Evolutionary conservation across 2,113 vertebrate species (phyloP).

Genomic region (Macheiramphus alcinus): DNA sequence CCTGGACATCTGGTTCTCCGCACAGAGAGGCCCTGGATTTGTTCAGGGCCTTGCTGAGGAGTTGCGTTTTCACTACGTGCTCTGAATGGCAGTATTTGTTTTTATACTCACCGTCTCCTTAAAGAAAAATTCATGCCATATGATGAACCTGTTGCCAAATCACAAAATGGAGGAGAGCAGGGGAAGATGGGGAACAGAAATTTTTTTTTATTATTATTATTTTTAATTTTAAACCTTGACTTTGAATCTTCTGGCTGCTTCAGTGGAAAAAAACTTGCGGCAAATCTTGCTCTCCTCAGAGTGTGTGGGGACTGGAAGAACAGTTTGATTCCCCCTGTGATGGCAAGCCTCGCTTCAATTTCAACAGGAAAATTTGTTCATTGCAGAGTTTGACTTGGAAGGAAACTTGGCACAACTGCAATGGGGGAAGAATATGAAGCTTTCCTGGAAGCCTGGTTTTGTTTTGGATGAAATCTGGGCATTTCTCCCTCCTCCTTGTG

Average conservation of each 20-base stretch:
- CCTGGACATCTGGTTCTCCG: neutral
- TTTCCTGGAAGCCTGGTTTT: neutral
- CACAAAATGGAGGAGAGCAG: neutral
- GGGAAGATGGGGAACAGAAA: neutral
- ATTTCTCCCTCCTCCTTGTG: neutral
- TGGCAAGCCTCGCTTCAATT: neutral
- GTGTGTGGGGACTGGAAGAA: neutral
- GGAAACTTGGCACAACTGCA: neutral
- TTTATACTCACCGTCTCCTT: neutral
- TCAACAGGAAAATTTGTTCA: neutral
- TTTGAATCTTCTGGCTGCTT: neutral
- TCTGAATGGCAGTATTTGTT: rapidly evolving
- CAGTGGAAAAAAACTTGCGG: neutral
- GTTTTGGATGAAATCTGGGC: neutral
- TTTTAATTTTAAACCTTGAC: neutral
- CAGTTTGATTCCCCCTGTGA: neutral
- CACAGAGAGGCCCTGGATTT: neutral
- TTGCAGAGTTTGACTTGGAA: neutral
- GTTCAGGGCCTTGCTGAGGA: neutral
- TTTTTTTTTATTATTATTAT: neutral
- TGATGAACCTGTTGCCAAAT: neutral
- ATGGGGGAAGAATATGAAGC: neutral
- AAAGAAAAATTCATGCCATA: neutral
- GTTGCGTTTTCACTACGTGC: neutral
- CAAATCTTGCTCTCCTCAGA: neutral